Percentiles rank a stretch among this genome's conserved stretches.
These are phyloP conservation scores for Catostylus mosaicus DNA, from an alignment of 30 jellyfish, hydroid and myxozoan genomes.

Conservation along the genomic window DNA sequence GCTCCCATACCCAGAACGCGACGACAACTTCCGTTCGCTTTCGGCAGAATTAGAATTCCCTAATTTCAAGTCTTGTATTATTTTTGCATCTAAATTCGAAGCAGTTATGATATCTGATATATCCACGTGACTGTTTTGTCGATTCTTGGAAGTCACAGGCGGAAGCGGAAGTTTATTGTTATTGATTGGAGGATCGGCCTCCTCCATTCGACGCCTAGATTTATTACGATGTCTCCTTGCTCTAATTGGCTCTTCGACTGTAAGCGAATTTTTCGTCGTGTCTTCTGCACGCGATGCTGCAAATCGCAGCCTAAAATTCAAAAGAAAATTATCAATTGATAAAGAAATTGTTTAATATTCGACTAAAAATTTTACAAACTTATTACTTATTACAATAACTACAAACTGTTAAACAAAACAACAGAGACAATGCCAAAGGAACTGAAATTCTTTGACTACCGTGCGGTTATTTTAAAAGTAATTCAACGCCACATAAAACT, in stretches of 20 bases:
- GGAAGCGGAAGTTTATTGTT: constrained; percentile 49
- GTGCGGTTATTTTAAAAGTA: too few relatives aligned
- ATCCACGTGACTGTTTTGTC: constrained; percentile 55
- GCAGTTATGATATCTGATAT: constrained; percentile 57
- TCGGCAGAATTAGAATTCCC: constrained; percentile 24
- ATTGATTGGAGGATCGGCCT: constrained; percentile 2
- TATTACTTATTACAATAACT: too few relatives aligned
- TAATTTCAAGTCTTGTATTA: constrained; percentile 32
- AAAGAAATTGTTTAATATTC: too few relatives aligned
- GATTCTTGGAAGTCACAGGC: constrained; percentile 69
- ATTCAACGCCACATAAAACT: too few relatives aligned
- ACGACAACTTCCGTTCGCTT: constrained; percentile 22
- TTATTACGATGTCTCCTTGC: constrained; percentile 26
- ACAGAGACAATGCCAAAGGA: too few relatives aligned
- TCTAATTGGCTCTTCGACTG: constrained; percentile 11
- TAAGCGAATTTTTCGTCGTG: not conserved
- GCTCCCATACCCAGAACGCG: not conserved
- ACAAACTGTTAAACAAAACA: too few relatives aligned
- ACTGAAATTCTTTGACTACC: too few relatives aligned
- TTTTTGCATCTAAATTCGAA: constrained; percentile 37
- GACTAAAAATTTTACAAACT: too few relatives aligned
- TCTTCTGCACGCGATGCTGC: constrained; percentile 32
- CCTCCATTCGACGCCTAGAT: constrained; percentile 12
- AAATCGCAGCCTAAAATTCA: constrained; percentile 44
- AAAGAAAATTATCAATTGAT: not conserved